A percentile compares a stretch with the other conserved stretches of the same genome.
Evolutionary conservation across 2,113 vertebrate genomes (phyloP).

Genomic region (Furnarius figulus): DNA sequence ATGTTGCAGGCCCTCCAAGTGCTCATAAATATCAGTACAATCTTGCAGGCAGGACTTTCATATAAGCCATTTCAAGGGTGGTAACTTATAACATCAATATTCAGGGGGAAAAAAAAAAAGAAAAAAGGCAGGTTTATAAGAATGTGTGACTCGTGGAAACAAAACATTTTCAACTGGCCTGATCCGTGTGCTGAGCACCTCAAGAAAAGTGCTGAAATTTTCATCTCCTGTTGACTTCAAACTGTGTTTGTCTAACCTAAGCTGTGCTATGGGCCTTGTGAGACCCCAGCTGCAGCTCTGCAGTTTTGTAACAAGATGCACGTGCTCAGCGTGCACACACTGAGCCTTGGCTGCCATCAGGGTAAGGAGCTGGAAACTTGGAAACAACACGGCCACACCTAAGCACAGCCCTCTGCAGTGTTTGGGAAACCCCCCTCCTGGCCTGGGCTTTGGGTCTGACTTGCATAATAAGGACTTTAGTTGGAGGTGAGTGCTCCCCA

Average conservation of each 20-base stretch:
- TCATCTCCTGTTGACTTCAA: not conserved
- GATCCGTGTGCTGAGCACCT: not conserved
- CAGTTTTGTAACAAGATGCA: not conserved
- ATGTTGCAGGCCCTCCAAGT: not conserved
- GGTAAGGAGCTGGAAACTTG: not conserved
- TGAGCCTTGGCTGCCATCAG: not conserved
- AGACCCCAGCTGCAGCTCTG: not conserved
- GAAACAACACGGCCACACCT: accelerated
- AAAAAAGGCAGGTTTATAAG: not conserved
- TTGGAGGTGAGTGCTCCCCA: accelerated
- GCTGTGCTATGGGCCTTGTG: not conserved
- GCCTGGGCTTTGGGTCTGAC: not conserved
- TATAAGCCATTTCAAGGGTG: not conserved
- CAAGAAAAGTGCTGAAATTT: not conserved
- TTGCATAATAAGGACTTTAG: not conserved
- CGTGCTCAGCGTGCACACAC: accelerated
- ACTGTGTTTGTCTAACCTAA: not conserved
- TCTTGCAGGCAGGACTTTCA: not conserved
- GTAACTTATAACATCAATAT: not conserved
- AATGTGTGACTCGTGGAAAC: not conserved
- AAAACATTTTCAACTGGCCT: not conserved
- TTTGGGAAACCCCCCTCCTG: not conserved
- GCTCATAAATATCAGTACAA: not conserved
- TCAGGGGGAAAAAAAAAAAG: not conserved
- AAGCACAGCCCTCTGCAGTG: not conserved